Conservation (phyloP, 2,113 vertebrate genomes). For the Bos taurus region ARS-UCD2.0 NC_037343.1:9518501-9519000, state of each 20-base stretch:
- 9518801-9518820: background rate
- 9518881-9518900: background rate
- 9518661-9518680: background rate
- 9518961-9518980: background rate
- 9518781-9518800: background rate
- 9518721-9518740: background rate
- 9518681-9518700: background rate
- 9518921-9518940: background rate
- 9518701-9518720: background rate
- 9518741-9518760: background rate
- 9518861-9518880: background rate
- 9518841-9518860: background rate
- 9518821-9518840: background rate
- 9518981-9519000: background rate
- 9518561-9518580: background rate
- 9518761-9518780: accelerated
- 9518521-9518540: background rate
- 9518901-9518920: background rate
- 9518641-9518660: background rate
- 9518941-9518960: background rate
- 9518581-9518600: background rate
- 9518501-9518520: background rate
- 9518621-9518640: background rate
- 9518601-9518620: background rate
- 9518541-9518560: background rate